Conservation (phyloP, 2,113 vertebrate species). For the Nycticryphes semicollaris region DNA sequence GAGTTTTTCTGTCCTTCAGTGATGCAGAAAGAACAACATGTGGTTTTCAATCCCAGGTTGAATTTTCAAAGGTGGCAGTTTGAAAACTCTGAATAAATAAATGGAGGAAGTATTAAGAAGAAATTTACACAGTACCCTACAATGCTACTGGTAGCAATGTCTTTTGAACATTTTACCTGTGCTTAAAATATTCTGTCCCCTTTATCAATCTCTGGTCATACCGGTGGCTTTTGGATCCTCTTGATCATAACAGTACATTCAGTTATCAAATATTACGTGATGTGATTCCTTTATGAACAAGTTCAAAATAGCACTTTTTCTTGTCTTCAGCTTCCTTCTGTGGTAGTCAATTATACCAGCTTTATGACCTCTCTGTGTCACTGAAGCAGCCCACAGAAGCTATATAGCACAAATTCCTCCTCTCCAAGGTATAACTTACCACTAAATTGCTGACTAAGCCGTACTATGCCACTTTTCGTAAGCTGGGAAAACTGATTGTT, state of each 20-base stretch:
- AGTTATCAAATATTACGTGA: not conserved
- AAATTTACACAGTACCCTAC: not conserved
- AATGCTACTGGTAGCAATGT: not conserved
- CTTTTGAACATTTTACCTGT: not conserved
- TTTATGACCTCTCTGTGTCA: not conserved
- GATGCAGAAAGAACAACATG: not conserved
- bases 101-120: not conserved
- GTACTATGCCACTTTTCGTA: not conserved
- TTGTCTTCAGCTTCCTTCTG: not conserved
- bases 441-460: not conserved
- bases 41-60: not conserved
- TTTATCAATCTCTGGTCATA: not conserved
- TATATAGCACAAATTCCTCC: not conserved
- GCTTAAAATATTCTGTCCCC: not conserved
- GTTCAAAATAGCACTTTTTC: not conserved
- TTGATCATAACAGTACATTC: not conserved
- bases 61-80: not conserved
- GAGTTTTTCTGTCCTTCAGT: not conserved
- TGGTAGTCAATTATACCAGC: not conserved
- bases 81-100: not conserved
- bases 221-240: not conserved
- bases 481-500: not conserved
- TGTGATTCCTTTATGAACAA: not conserved
- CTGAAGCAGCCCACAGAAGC: not conserved
- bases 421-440: not conserved